Evolutionary conservation across 2,797 vertebrate genomes (phyloP).

Genomic region (Rallus crepitans): DNA sequence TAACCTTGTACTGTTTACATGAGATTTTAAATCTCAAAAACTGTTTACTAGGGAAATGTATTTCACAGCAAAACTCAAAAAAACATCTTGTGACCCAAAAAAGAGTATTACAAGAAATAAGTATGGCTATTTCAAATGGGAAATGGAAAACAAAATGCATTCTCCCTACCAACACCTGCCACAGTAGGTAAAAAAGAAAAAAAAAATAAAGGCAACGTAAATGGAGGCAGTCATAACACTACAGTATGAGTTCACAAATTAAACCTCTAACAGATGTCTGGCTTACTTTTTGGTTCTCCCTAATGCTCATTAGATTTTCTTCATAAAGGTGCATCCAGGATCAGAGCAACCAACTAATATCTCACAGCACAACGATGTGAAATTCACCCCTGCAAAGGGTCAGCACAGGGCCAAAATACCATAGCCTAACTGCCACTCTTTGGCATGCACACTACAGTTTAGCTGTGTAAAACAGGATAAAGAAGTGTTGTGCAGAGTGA

Average conservation of each 20-base stretch:
- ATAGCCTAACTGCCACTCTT: fast-evolving
- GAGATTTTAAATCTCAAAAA: neutral
- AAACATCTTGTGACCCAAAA: neutral
- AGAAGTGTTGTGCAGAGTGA: neutral
- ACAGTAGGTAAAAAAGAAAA: neutral
- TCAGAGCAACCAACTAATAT: neutral
- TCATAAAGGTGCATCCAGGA: neutral
- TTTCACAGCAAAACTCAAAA: neutral
- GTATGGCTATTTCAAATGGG: neutral
- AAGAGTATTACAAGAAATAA: neutral
- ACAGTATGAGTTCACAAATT: neutral
- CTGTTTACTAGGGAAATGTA: neutral
- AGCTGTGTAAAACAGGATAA: neutral
- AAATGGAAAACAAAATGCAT: neutral
- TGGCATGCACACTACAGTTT: neutral
- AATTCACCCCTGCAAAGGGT: neutral
- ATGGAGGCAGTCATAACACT: neutral
- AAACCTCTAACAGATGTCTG: neutral
- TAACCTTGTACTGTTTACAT: neutral
- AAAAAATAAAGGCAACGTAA: neutral
- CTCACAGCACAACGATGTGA: neutral
- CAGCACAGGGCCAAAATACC: neutral
- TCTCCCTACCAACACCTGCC: neutral
- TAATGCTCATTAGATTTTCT: neutral
- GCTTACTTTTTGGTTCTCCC: neutral